Base-by-base conservation (phyloP, 2,797 vertebrate species). In the Pseudochirops cupreus region DNA sequence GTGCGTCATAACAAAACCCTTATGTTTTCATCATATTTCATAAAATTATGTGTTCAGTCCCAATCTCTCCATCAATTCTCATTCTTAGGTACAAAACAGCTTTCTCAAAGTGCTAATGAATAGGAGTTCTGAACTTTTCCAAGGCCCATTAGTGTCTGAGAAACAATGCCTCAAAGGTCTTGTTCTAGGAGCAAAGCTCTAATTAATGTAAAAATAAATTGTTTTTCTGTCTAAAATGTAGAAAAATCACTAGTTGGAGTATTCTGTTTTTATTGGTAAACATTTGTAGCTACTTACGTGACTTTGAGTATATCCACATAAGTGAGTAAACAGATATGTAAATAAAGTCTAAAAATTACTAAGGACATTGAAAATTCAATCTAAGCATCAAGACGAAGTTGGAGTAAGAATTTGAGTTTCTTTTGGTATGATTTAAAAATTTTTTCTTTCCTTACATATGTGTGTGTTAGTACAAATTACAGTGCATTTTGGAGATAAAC, bases 1-100 rank as follows among this genome's bases (percentile, higher is more conserved):
- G 31, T 98, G 96, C 97, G 92, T 98, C 97, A 97, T 98, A 98
- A 98, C 97, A 98, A 98, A 98, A 96, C 96, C 95, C 96, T 98
- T 96, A 94, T 92, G 56, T 97, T 98, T 98, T 98, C 96, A 97
- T 98, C 96, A 94, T 98, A 94, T 98, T 98, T 98, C 93, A 97
- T 98, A 97, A 98, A 98, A 98, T 96, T 93, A 90, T 96, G 93
- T 97, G 92, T 98, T 98, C 98, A 26, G 95, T 97, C 96, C 97
- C 96, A 98, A 95, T 56, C 53, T 90, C 95, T 93, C 94, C 94
- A 97, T 97, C 96, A 93, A 9, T 96, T 98, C 94, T 97, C 53
- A 62, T 98, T 97, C 96, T 98, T 96, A 95, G 92, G 93, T 95
- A 98, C 97, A 98, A 98, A 98, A 96, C 93, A 97, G 94, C 12